phyloP scores from a whole-genome alignment of 2,888 invertebrate genomes.

The Sesamia inferens region DNA sequence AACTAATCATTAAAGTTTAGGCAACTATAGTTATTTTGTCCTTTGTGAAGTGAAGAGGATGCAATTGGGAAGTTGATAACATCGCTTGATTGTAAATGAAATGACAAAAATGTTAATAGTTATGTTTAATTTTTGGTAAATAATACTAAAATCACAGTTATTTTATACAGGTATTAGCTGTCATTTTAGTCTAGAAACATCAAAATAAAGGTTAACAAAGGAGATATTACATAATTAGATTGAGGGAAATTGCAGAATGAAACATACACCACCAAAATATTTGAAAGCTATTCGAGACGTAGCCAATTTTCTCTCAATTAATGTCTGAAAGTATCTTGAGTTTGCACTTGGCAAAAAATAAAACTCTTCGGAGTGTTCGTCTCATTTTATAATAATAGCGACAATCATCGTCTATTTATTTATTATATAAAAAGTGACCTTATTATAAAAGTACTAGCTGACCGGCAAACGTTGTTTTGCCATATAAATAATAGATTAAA shows the following conservation, averaged over 20 bases:
- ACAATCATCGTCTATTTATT: not conserved
- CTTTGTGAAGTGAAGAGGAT: not conserved
- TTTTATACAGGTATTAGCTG: not conserved
- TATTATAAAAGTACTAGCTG: not conserved
- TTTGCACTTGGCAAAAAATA: not conserved
- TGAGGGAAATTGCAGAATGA: not conserved
- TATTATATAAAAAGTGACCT: not conserved
- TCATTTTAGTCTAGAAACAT: not conserved
- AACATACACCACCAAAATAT: not conserved
- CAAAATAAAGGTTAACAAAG: not conserved
- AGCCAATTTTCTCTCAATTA: not conserved
- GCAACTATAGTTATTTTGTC: not conserved
- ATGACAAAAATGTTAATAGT: not conserved
- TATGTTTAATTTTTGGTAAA: not conserved
- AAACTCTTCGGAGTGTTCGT: not conserved
- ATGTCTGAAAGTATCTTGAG: not conserved
- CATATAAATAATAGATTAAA: no score
- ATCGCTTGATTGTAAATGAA: not conserved
- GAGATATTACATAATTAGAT: not conserved
- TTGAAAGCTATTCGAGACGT: no score
- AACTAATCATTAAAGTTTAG: not conserved
- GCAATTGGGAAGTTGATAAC: not conserved
- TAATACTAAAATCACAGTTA: not conserved
- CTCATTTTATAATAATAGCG: not conserved
- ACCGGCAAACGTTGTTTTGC: no score